These are phyloP conservation scores for Mormyrus proboscirostris DNA, from an alignment of 2,797 vertebrate genomes.

Conservation along the genomic window DNA sequence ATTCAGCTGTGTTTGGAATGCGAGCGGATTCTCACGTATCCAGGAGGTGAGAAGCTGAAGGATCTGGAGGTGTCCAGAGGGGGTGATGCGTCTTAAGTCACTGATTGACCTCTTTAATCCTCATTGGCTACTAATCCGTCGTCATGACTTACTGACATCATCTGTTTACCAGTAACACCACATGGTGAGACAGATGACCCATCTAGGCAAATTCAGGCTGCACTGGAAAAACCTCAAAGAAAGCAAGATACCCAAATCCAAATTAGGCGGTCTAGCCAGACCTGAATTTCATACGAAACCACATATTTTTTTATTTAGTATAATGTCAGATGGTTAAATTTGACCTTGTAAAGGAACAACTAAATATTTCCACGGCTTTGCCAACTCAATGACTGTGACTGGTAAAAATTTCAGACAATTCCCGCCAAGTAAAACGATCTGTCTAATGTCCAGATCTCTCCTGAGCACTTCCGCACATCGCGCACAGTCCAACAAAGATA, in stretches of 20 bases:
- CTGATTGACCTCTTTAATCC: constrained; percentile 28
- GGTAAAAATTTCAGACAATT: background rate
- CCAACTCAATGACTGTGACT: background rate
- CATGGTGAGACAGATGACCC: background rate
- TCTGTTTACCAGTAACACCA: constrained; percentile 21
- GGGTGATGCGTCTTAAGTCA: constrained; percentile 16
- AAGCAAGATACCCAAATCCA: background rate
- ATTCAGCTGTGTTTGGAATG: background rate
- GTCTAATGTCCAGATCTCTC: background rate
- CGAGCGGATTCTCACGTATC: background rate
- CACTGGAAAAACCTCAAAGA: background rate
- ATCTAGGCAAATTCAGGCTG: background rate
- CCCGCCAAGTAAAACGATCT: background rate
- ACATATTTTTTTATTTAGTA: background rate
- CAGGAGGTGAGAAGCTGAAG: background rate
- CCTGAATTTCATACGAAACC: background rate
- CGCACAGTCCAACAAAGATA: background rate
- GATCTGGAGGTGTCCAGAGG: background rate
- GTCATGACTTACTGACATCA: constrained; percentile 28
- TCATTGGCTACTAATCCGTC: constrained; percentile 48
- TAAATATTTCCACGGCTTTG: background rate
- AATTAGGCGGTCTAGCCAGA: background rate
- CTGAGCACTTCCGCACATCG: background rate
- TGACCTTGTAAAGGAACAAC: background rate
- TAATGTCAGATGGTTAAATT: background rate